Evolutionary conservation across 1,140 invertebrate genomes (phyloP).

Genomic region (Scylla paramamosain): DNA sequence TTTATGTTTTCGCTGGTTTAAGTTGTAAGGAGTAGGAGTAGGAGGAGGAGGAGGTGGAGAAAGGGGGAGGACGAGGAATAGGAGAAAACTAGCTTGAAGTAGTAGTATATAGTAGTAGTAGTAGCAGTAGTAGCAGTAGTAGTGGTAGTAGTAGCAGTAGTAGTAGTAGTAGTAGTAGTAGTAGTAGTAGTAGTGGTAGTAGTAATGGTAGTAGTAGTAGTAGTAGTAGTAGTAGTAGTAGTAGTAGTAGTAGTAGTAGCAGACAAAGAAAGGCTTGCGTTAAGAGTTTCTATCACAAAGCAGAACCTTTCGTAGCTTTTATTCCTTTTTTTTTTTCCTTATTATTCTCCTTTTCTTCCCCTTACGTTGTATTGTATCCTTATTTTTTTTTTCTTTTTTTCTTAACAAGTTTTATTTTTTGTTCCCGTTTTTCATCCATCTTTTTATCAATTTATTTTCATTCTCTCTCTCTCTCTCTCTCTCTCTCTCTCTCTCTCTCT

Average conservation of each 20-base stretch:
- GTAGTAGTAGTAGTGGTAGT: not conserved
- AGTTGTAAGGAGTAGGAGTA: too few species aligned
- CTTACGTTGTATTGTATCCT: not conserved
- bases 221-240: not conserved
- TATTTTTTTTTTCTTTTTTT: not conserved
- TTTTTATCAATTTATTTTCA: not conserved
- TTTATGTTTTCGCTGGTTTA: too few species aligned
- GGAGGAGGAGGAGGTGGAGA: too few species aligned
- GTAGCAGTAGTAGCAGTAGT: too few species aligned
- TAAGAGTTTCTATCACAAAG: too few species aligned
- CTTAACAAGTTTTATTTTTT: not conserved
- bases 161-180: not conserved
- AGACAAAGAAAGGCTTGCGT: too few species aligned
- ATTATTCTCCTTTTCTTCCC: not conserved
- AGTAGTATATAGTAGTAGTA: too few species aligned
- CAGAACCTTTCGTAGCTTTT: too few species aligned
- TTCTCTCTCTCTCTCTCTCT: not conserved
- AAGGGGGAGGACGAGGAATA: too few species aligned
- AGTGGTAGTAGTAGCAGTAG: not conserved
- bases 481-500: conserved; percentile 3
- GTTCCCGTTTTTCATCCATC: not conserved
- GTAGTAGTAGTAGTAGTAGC: too few species aligned
- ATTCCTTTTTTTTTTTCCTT: not conserved
- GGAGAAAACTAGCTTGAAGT: too few species aligned
- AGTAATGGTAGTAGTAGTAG: not conserved